A percentile compares a stretch with the other conserved stretches of the same genome.
phyloP scores from a whole-genome alignment of 2,113 vertebrate species.

The Eulemur rufifrons region DNA sequence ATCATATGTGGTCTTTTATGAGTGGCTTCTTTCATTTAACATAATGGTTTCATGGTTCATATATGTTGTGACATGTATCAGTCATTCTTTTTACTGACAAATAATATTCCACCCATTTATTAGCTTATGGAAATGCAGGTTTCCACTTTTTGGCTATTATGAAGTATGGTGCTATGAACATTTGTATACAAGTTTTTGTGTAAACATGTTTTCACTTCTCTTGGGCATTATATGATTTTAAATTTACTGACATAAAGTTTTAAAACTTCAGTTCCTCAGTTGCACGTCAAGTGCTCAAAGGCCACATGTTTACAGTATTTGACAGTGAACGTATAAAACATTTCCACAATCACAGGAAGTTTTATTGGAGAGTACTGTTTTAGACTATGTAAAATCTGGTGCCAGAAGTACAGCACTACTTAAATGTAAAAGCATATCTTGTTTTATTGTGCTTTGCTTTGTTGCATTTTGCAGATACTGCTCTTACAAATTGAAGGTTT shows the following conservation, averaged over 20 bases:
- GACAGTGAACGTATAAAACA: background rate
- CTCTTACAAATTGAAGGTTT: background rate
- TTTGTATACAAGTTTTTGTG: background rate
- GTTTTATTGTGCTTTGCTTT: background rate
- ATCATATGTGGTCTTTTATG: background rate
- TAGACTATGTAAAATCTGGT: background rate
- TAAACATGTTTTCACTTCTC: conserved; percentile 6
- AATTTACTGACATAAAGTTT: background rate
- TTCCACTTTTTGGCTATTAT: conserved; percentile 1
- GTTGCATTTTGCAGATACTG: background rate
- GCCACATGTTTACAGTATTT: background rate
- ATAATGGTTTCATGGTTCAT: background rate
- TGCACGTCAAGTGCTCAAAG: background rate
- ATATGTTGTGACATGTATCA: background rate
- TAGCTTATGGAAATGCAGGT: background rate
- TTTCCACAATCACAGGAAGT: background rate
- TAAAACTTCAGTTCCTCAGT: background rate
- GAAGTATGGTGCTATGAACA: background rate
- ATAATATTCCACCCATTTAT: background rate
- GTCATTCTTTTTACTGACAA: background rate
- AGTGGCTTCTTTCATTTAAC: background rate
- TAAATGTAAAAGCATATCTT: background rate
- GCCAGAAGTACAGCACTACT: background rate
- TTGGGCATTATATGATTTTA: background rate
- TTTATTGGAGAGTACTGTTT: background rate